phyloP scores from a whole-genome alignment of 2,888 invertebrate species.

The Megastigmus dorsalis region DNA sequence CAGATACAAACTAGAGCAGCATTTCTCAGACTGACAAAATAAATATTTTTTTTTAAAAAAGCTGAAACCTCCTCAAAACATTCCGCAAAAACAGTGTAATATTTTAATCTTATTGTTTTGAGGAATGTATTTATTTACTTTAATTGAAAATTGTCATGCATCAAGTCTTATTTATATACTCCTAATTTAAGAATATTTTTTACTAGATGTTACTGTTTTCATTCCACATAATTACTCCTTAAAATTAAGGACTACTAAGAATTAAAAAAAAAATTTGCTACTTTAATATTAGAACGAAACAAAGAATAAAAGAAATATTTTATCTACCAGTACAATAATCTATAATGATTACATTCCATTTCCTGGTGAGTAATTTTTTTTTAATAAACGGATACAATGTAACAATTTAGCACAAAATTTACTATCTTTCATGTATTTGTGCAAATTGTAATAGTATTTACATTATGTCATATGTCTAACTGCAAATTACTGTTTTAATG shows the following conservation, averaged over 20 bases:
- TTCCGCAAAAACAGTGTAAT: constrained; percentile 16
- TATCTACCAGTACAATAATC: neutral
- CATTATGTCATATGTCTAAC: neutral
- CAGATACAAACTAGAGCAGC: neutral
- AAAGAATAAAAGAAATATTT: constrained; percentile 10
- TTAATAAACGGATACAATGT: neutral
- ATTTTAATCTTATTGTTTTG: constrained; percentile 14
- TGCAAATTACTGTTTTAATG: neutral
- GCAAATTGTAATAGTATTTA: constrained; percentile 41
- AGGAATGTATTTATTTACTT: neutral
- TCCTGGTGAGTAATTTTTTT: neutral
- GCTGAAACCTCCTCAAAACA: neutral
- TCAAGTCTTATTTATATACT: neutral
- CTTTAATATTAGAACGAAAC: neutral
- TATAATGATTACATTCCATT: constrained; percentile 41
- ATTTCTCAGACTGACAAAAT: constrained; percentile 26
- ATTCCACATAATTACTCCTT: constrained; percentile 9
- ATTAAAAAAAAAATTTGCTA: constrained; percentile 6
- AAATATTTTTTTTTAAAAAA: constrained; percentile 8
- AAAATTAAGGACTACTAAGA: neutral
- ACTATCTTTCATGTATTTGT: neutral
- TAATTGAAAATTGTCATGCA: constrained; percentile 9
- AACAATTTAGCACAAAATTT: constrained; percentile 17
- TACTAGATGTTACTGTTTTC: constrained; percentile 9
- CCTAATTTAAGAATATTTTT: constrained; percentile 11